phyloP scores from a whole-genome alignment of 2,797 vertebrate species.

The Micrastur ruficollis region DNA sequence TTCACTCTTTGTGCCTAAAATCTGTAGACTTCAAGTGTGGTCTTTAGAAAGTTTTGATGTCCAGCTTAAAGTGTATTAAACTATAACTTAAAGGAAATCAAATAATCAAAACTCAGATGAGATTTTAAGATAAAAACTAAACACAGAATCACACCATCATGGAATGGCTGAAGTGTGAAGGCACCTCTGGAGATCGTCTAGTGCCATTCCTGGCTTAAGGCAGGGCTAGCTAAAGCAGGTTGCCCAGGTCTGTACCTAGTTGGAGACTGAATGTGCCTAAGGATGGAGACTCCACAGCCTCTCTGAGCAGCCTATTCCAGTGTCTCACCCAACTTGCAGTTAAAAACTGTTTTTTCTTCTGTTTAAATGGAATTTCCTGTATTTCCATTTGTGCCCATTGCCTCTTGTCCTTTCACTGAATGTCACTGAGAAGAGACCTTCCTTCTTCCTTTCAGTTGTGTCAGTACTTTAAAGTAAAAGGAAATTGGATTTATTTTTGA shows the following conservation, averaged over 20 bases:
- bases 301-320: background rate
- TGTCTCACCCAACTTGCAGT: background rate
- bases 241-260: rapidly evolving
- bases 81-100: background rate
- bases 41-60: background rate
- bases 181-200: background rate
- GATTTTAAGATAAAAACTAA: background rate
- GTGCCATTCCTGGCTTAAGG: background rate
- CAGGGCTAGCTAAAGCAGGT: background rate
- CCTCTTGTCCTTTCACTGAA: background rate
- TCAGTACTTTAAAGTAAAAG: background rate
- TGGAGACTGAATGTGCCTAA: background rate
- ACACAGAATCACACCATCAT: background rate
- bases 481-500: background rate
- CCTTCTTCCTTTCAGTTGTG: background rate
- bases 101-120: background rate
- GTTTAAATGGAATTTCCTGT: background rate
- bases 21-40: background rate
- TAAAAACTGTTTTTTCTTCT: background rate
- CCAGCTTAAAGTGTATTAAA: background rate
- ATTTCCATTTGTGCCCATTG: background rate
- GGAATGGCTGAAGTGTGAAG: background rate
- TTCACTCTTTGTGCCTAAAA: background rate
- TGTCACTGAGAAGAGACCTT: background rate
- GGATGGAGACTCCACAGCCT: background rate